Conservation (phyloP, 2,113 vertebrate genomes). For the Rattus norvegicus region DNA sequence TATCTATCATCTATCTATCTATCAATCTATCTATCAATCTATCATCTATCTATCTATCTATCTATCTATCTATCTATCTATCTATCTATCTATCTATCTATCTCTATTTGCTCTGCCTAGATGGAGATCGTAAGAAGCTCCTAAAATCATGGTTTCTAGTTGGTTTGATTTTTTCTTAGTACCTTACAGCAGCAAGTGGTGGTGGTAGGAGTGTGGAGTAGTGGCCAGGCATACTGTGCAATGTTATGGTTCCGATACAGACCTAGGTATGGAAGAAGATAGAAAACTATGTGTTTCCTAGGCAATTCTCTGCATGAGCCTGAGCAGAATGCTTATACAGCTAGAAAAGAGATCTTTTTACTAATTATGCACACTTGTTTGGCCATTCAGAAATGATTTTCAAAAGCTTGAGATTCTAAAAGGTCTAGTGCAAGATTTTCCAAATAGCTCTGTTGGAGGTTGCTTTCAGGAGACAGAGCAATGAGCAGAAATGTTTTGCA, state of each 20-base stretch:
- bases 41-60: not conserved
- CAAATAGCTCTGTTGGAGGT: not conserved
- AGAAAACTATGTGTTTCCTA: not conserved
- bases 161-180: not conserved
- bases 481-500: not conserved
- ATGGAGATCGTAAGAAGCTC: too few relatives aligned
- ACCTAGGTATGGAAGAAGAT: not conserved
- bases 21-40: not conserved
- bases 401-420: not conserved
- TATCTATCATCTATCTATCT: too few relatives aligned
- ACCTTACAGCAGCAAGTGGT: not conserved
- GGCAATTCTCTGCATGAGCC: not conserved
- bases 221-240: not conserved
- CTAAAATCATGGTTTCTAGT: not conserved
- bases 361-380: not conserved
- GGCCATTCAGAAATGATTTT: not conserved
- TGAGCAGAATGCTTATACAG: not conserved
- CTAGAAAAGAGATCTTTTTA: not conserved
- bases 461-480: not conserved
- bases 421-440: not conserved
- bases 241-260: not conserved
- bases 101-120: not conserved
- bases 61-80: not conserved
- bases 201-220: not conserved
- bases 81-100: too few relatives aligned